These are phyloP conservation scores for Brachyalestes nurse DNA, from an alignment of 2,797 vertebrate species.

Conservation along the genomic window DNA sequence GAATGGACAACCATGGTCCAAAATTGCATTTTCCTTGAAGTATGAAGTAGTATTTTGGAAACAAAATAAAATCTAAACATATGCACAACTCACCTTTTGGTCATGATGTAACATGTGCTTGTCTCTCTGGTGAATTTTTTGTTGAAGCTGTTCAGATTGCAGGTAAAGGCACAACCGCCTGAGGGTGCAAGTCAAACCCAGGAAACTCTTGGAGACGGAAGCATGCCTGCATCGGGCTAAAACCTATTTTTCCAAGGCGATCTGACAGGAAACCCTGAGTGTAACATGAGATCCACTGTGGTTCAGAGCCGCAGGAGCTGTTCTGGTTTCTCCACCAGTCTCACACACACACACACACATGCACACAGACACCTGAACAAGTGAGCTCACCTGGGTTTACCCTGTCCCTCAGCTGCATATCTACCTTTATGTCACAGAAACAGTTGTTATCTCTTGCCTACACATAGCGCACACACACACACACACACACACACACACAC, in stretches of 20 bases:
- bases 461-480: neutral
- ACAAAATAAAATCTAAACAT: neutral
- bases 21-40: neutral
- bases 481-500: conserved; percentile 1
- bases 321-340: conserved; percentile 74
- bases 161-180: conserved; percentile 11
- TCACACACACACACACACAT: conserved; percentile 1
- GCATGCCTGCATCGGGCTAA: conserved; percentile 21
- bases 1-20: too few relatives aligned
- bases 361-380: conserved; percentile 55
- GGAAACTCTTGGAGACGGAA: conserved; percentile 5
- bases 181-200: conserved; percentile 16
- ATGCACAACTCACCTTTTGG: conserved; percentile 1
- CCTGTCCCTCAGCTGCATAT: conserved; percentile 41
- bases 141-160: conserved; percentile 9
- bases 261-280: conserved; percentile 51
- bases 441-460: conserved; percentile 51
- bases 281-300: conserved; percentile 59
- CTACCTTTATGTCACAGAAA: conserved; percentile 61
- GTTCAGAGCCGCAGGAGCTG: conserved; percentile 68
- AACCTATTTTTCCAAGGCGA: conserved; percentile 44
- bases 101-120: neutral
- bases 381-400: conserved; percentile 34
- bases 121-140: conserved; percentile 13
- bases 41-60: too few relatives aligned